Percentiles rank a stretch among this genome's conserved stretches.
Conservation (phyloP, 1,140 invertebrate species). For the Habropoda laboriosa region DNA sequence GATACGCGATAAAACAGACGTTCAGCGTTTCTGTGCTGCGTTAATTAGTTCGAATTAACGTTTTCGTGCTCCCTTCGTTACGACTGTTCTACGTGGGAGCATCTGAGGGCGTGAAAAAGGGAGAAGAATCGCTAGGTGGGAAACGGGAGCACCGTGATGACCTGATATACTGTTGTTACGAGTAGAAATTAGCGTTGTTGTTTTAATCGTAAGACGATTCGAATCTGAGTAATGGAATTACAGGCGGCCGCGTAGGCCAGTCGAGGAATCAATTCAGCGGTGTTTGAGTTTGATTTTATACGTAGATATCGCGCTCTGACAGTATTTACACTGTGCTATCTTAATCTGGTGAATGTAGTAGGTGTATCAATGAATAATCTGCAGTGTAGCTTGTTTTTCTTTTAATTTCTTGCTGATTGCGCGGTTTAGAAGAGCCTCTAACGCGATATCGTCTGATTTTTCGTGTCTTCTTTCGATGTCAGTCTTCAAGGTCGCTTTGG, state of each 20-base stretch:
- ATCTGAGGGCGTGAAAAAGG: neutral
- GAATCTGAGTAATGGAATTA: neutral
- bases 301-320: no score
- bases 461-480: no score
- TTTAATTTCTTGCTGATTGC: no score
- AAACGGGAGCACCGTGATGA: neutral
- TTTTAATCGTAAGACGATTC: neutral
- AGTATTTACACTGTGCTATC: no score
- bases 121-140: neutral
- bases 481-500: no score
- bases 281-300: no score
- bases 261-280: neutral
- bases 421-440: no score
- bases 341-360: no score
- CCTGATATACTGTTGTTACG: neutral
- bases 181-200: neutral
- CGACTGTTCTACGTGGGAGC: neutral
- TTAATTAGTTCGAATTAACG: constrained; percentile 31
- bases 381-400: no score
- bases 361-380: no score
- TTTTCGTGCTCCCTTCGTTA: neutral
- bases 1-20: neutral
- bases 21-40: neutral
- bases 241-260: neutral
- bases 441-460: no score